Percentiles rank a stretch among this genome's conserved stretches.
Conservation (phyloP, 2,888 invertebrate species). For the Volucella inanis region DNA sequence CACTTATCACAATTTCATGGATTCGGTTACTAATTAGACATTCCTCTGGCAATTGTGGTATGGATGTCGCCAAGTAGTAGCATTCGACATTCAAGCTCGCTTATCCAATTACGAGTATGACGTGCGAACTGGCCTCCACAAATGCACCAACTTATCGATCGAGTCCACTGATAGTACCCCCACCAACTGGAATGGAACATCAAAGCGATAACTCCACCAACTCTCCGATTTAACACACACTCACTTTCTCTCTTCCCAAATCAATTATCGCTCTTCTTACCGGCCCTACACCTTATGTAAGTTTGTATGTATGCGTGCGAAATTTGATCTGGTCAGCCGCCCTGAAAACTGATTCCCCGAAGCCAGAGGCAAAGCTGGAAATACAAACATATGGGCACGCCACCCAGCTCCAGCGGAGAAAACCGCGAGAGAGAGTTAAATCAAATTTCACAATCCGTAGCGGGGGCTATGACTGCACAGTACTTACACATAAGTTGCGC, state of each 20-base stretch:
- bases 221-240: background rate
- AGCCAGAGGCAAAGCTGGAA: background rate
- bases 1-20: too few relatives aligned
- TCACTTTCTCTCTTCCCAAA: background rate
- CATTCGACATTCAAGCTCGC: background rate
- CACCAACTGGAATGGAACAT: slow-evolving; percentile 18
- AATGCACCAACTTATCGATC: slow-evolving; percentile 30
- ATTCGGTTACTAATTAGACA: too few relatives aligned
- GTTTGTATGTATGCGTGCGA: too few relatives aligned
- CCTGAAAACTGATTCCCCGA: slow-evolving; percentile 25
- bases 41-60: too few relatives aligned
- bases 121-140: slow-evolving; percentile 37
- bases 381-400: slow-evolving; percentile 7
- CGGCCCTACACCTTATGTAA: slow-evolving; percentile 11
- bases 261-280: background rate
- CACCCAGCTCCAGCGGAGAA: background rate
- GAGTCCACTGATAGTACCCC: background rate
- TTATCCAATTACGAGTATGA: background rate
- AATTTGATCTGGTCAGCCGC: background rate
- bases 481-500: slow-evolving; percentile 4
- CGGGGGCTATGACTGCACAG: slow-evolving; percentile 3
- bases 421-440: slow-evolving; percentile 53
- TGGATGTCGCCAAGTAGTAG: background rate
- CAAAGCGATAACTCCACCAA: background rate
- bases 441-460: slow-evolving; percentile 47